These are phyloP conservation scores for Dasypus novemcinctus DNA, from an alignment of 2,113 vertebrate genomes.

Conservation along the genomic window DNA sequence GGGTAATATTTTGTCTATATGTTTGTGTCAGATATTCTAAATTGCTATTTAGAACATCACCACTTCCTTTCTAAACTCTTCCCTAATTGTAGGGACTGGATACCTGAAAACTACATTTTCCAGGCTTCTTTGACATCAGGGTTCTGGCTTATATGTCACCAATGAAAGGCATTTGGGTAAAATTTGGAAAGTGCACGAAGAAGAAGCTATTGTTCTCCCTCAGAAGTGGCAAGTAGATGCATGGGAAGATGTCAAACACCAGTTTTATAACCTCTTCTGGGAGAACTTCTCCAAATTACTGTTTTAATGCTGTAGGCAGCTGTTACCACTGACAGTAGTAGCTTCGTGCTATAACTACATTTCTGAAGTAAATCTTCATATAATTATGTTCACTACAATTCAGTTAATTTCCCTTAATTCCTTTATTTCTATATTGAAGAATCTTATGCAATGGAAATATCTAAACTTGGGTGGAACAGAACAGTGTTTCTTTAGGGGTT, in stretches of 20 bases:
- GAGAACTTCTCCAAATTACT: too few species aligned
- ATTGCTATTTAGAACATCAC: not conserved
- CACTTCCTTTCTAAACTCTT: not conserved
- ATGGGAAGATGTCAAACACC: accelerated
- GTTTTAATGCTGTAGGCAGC: accelerated
- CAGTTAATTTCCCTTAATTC: not conserved
- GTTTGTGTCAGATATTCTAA: not conserved
- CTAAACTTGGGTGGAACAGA: too few species aligned
- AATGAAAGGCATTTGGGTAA: not conserved
- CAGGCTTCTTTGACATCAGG: not conserved
- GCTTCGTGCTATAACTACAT: accelerated
- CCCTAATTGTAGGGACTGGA: not conserved
- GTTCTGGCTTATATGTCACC: not conserved
- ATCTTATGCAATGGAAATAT: not conserved
- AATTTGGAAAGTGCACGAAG: not conserved
- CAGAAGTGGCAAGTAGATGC: accelerated
- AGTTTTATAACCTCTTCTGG: too few species aligned
- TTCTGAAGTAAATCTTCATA: not conserved
- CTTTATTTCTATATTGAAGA: not conserved
- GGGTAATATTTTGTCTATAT: accelerated
- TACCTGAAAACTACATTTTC: not conserved
- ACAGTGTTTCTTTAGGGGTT: not conserved
- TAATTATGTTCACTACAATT: not conserved
- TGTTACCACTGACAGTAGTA: accelerated
- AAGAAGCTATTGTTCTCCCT: not conserved